phyloP scores from a whole-genome alignment of 2,797 vertebrate species.

The Scleropages formosus region DNA sequence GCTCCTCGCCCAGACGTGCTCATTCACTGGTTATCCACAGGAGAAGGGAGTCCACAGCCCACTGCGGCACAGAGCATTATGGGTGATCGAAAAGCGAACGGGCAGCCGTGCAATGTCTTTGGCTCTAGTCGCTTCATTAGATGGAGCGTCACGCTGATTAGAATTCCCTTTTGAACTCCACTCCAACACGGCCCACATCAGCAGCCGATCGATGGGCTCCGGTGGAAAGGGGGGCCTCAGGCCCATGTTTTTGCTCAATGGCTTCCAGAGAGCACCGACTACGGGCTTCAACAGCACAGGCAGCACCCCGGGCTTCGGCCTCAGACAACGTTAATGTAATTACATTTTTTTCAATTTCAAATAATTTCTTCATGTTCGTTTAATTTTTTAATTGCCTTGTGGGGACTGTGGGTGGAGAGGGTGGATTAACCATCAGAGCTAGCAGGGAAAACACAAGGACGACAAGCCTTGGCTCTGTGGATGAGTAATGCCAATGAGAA shows the following conservation, averaged over 20 bases:
- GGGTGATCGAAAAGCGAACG: slow-evolving; percentile 31
- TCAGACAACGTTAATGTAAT: slow-evolving; percentile 51
- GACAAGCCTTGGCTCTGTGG: no score
- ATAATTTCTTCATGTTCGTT: slow-evolving; percentile 46
- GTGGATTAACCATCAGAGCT: slow-evolving; percentile 13
- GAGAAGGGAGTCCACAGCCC: neutral
- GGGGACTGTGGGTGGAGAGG: slow-evolving; percentile 32
- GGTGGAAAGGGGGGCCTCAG: slow-evolving; percentile 20
- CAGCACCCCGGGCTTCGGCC: slow-evolving; percentile 41
- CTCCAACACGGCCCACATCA: slow-evolving; percentile 43
- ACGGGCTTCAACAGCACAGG: slow-evolving; percentile 37
- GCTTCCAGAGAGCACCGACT: neutral
- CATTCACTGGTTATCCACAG: no score
- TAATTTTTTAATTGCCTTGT: slow-evolving; percentile 49
- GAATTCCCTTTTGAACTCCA: slow-evolving; percentile 45
- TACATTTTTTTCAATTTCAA: slow-evolving; percentile 40
- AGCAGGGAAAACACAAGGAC: no score
- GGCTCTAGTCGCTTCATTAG: slow-evolving; percentile 41
- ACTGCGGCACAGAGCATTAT: neutral
- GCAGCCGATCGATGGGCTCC: slow-evolving; percentile 36
- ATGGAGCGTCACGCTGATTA: slow-evolving; percentile 48
- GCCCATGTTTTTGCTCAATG: slow-evolving; percentile 2
- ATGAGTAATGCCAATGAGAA: no score
- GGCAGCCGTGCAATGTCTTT: slow-evolving; percentile 29
- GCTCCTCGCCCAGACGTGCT: no score